Evolutionary conservation across 2,113 vertebrate genomes (phyloP).

Genomic region (Phyllostomus discolor): DNA sequence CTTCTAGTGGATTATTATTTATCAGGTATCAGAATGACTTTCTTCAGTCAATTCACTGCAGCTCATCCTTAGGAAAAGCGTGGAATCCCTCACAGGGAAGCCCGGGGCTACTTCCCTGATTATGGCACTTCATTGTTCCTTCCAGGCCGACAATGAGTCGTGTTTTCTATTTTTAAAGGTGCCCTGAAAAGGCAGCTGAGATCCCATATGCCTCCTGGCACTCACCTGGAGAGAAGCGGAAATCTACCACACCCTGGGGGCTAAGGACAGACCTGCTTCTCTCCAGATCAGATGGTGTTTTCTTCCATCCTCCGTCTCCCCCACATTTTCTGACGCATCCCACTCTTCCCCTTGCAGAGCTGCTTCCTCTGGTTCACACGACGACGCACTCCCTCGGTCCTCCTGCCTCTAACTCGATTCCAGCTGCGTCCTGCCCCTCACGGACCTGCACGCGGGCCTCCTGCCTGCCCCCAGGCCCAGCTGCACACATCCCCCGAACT

Average conservation of each 20-base stretch:
- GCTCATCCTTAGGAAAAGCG: not conserved
- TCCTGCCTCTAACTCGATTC: not conserved
- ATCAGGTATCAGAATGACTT: not conserved
- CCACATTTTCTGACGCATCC: not conserved
- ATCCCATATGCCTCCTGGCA: not conserved
- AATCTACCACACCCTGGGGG: not conserved
- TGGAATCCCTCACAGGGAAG: not conserved
- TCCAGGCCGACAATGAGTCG: not conserved
- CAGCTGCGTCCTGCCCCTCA: no score
- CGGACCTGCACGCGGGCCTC: not conserved
- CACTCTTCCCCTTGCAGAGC: not conserved
- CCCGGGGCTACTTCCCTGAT: not conserved
- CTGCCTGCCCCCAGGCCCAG: rapidly evolving
- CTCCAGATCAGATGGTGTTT: not conserved
- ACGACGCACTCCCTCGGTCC: not conserved
- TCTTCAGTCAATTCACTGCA: not conserved
- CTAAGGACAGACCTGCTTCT: not conserved
- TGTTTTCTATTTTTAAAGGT: not conserved
- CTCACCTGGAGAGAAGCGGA: not conserved
- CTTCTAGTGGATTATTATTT: not conserved
- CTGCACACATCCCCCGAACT: not conserved
- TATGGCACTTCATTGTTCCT: not conserved
- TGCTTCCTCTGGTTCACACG: not conserved
- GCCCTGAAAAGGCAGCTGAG: conserved; percentile 6
- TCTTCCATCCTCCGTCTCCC: not conserved